Evolutionary conservation across 2,888 invertebrate genomes (phyloP), one percentile per base, ranked within the genome.

Genomic region (Hypolimnas misippus): DNA sequence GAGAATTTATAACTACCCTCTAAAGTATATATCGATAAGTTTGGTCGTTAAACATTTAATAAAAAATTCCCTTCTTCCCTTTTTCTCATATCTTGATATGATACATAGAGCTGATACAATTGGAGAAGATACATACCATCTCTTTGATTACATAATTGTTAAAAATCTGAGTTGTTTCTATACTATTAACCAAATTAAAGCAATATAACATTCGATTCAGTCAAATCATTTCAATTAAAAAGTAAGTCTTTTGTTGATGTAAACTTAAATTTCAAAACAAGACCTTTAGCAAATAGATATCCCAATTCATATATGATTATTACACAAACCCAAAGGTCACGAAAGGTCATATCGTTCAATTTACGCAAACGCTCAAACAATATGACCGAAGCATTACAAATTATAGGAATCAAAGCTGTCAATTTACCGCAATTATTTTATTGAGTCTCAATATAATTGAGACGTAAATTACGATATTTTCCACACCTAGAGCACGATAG

Each of bases 391-490:
- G 14, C 17, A 38, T 17, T 50, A 64, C 61, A 64, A 57, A 61
- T 57, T 57, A 55, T 57, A 49, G 56, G 56, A 62, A 51, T 51
- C 56, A 44, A 52, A 56, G 19, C 57, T 46, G 65, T 62, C 65
- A 67, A 61, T 67, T 62, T 55, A 66, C 54, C 53, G 51, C 57
- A 66, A 70, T 69, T 66, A 70, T 67, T 70, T 65, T 68, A 68
- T 68, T 65, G 65, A 69, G 59, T 35, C 51, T 62, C 56, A 59
- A 65, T 66, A 73, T 75, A 73, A 75, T 76, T 77, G 75, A 78
- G 71, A 71, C 70, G 68, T 76, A 72, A 74, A 73, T 76, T 66
- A 72, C 65, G 62, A 71, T 68, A 70, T 70, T 70, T 70, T 69
- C 70, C 68, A 68, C 66, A 69, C 65, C 57, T 69, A 54, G 21